Conservation (phyloP, 1,140 invertebrate species). For the Drosophila busckii region DNA sequence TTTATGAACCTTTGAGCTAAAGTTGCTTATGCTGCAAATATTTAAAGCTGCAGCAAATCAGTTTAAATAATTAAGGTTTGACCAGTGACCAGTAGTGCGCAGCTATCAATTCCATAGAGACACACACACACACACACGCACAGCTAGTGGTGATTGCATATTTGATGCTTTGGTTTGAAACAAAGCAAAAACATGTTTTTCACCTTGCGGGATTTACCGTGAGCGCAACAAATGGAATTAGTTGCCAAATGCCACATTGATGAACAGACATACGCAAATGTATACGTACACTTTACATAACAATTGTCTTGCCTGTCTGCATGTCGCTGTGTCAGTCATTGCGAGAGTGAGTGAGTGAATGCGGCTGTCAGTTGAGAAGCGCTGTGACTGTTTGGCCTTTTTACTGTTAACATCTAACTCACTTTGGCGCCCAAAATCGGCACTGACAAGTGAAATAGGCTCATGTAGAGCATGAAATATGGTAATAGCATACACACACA, state of each 20-base stretch:
- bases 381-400: slow-evolving; percentile 5
- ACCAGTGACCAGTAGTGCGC: slow-evolving; percentile 24
- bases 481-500: slow-evolving; percentile 45
- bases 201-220: slow-evolving; percentile 50
- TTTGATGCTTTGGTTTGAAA: slow-evolving; percentile 61
- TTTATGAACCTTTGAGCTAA: background rate
- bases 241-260: slow-evolving; percentile 43
- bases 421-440: slow-evolving; percentile 36
- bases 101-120: too few species aligned
- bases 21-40: background rate
- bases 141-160: slow-evolving; percentile 41
- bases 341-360: slow-evolving; percentile 24
- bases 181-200: slow-evolving; percentile 44
- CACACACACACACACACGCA: too few species aligned
- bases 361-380: slow-evolving; percentile 18
- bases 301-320: slow-evolving; percentile 7
- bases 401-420: slow-evolving; percentile 46
- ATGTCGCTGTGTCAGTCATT: slow-evolving; percentile 4
- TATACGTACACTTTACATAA: slow-evolving; percentile 18
- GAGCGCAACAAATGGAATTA: slow-evolving; percentile 57
- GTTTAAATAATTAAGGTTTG: slow-evolving; percentile 53
- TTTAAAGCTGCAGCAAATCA: slow-evolving; percentile 15
- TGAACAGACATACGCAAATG: slow-evolving; percentile 21
- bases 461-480: slow-evolving; percentile 68
- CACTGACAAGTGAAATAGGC: slow-evolving; percentile 58